These are phyloP conservation scores for Melipona beecheii DNA, from an alignment of 2,888 invertebrate species.

Conservation along the genomic window DNA sequence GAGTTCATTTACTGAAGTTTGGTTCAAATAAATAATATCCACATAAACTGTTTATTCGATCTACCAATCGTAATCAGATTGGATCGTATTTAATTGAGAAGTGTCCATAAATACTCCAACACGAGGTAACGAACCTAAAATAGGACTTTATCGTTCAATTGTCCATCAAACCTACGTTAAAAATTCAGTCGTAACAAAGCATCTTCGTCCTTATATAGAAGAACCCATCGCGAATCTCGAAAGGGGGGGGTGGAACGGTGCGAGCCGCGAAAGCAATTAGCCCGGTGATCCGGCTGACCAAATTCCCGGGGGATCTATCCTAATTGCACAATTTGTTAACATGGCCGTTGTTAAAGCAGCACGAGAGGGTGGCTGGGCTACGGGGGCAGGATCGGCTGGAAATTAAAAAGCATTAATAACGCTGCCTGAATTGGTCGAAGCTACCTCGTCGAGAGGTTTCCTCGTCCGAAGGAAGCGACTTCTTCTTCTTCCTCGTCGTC, in stretches of 20 bases:
- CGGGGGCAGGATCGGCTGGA: conserved; percentile 70
- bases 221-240: background rate
- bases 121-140: background rate
- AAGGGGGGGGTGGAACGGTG: background rate
- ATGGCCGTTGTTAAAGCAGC: conserved; percentile 36
- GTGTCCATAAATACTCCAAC: background rate
- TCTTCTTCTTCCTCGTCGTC: background rate
- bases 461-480: conserved; percentile 10
- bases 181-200: too few species aligned
- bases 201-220: too few species aligned
- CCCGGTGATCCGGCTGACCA: conserved; percentile 38
- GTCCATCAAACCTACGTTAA: background rate
- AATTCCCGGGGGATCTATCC: conserved; percentile 60
- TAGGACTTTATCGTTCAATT: background rate
- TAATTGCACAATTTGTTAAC: conserved; percentile 80
- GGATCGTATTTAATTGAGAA: background rate
- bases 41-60: too few species aligned
- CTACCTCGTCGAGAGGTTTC: conserved; percentile 23
- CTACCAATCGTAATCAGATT: too few species aligned
- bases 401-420: conserved; percentile 82
- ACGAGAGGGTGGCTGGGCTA: conserved; percentile 9
- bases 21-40: too few species aligned
- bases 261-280: conserved; percentile 47
- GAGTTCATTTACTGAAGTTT: too few species aligned
- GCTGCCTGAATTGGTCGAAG: conserved; percentile 44